Evolutionary conservation across 2,888 invertebrate genomes (phyloP).

Genomic region (Sisyra terminalis): DNA sequence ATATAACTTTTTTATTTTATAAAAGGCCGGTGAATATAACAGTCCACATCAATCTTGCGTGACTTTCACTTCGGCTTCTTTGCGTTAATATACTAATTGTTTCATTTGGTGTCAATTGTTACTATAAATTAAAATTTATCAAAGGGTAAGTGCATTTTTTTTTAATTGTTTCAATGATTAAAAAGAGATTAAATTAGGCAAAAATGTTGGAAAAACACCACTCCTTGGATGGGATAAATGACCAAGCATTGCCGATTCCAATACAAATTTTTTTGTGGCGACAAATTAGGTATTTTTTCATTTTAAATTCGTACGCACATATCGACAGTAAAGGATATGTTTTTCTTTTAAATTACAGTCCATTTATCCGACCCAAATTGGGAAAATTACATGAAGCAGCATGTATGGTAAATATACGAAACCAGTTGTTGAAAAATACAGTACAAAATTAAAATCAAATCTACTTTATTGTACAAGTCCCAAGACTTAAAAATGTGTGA

Average conservation of each 20-base stretch:
- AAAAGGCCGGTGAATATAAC: no score
- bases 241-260: slow-evolving; percentile 78
- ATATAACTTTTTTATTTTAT: no score
- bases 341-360: slow-evolving; percentile 34
- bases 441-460: not conserved
- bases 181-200: not conserved
- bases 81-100: not conserved
- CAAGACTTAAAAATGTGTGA: not conserved
- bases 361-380: slow-evolving; percentile 87
- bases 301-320: no score
- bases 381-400: slow-evolving; percentile 95
- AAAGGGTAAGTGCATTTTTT: not conserved
- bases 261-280: slow-evolving; percentile 96
- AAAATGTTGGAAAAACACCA: slow-evolving; percentile 6
- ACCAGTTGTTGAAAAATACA: slow-evolving; percentile 1
- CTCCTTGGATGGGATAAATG: slow-evolving; percentile 44
- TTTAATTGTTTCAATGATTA: not conserved
- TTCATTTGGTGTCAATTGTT: not conserved
- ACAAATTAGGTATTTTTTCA: slow-evolving; percentile 71
- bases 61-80: not conserved
- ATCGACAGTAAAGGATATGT: slow-evolving; percentile 7
- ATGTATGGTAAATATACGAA: slow-evolving; percentile 60
- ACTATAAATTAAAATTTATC: not conserved
- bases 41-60: no score
- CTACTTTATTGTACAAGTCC: not conserved